Percentiles rank a stretch among this genome's conserved stretches.
These are phyloP conservation scores for Trichonephila clavata DNA, from an alignment of 1,140 invertebrate genomes.

Conservation along the genomic window DNA sequence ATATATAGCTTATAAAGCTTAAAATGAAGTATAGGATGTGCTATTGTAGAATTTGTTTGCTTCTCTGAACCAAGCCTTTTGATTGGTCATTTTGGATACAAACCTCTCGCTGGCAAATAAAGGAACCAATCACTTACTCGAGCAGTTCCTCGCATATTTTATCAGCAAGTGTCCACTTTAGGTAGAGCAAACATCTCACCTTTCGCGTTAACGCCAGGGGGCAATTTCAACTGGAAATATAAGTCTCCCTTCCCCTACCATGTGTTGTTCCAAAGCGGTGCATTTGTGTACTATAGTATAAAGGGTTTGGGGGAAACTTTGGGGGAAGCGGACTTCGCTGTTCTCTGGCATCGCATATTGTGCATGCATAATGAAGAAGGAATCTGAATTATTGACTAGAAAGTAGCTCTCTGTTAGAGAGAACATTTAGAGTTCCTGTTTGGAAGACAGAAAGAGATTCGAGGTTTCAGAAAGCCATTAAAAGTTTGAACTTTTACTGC, in stretches of 20 bases:
- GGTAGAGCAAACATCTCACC: neutral
- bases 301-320: no score
- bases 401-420: neutral
- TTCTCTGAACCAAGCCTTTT: neutral
- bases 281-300: neutral
- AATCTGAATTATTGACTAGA: constrained; percentile 27
- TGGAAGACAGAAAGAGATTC: neutral
- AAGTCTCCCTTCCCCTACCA: neutral
- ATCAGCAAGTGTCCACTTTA: neutral
- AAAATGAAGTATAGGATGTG: no score
- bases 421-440: neutral
- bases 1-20: no score
- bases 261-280: neutral
- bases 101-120: neutral
- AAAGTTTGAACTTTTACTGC: neutral
- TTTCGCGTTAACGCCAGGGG: neutral
- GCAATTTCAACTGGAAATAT: neutral
- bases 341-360: neutral
- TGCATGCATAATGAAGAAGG: constrained; percentile 12
- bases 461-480: neutral
- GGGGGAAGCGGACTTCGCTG: no score
- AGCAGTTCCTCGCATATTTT: neutral
- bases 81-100: neutral
- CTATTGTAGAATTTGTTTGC: neutral
- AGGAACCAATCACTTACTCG: neutral